Evolutionary conservation across 37 sponge, comb jelly and placozoan genomes (phyloP).

Genomic region (Theonella swinhoei): DNA sequence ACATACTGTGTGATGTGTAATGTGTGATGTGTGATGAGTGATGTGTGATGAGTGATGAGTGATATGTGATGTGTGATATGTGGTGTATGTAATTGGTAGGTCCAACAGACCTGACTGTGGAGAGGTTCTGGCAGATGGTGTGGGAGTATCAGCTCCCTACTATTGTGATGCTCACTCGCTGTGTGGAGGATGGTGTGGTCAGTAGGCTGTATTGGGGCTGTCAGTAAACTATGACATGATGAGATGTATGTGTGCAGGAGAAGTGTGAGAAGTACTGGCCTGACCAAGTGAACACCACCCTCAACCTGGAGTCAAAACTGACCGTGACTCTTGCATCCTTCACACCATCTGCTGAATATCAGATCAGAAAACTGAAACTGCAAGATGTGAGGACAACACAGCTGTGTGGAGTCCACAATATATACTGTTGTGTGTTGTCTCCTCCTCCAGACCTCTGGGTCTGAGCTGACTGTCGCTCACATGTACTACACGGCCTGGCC

Average conservation of each 20-base stretch:
- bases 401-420: background rate
- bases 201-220: no score
- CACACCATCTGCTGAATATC: conserved; percentile 66
- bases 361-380: conserved; percentile 54
- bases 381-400: conserved; percentile 17
- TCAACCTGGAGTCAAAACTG: conserved; percentile 1
- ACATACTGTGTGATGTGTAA: no score
- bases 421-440: background rate
- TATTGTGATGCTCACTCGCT: no score
- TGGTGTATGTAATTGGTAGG: no score
- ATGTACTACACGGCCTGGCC: conserved; percentile 80
- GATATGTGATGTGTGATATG: no score
- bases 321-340: conserved; percentile 34
- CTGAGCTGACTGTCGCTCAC: conserved; percentile 51
- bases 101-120: no score
- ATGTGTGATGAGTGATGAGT: no score
- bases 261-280: conserved; percentile 92
- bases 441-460: background rate
- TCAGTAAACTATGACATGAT: no score
- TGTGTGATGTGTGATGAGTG: no score
- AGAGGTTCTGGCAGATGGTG: no score
- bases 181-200: no score
- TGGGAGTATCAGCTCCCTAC: no score
- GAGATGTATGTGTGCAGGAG: conserved; percentile 36
- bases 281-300: conserved; percentile 14